Base-by-base conservation (phyloP, 2,113 vertebrate genomes). In the Perca fluviatilis region DNA sequence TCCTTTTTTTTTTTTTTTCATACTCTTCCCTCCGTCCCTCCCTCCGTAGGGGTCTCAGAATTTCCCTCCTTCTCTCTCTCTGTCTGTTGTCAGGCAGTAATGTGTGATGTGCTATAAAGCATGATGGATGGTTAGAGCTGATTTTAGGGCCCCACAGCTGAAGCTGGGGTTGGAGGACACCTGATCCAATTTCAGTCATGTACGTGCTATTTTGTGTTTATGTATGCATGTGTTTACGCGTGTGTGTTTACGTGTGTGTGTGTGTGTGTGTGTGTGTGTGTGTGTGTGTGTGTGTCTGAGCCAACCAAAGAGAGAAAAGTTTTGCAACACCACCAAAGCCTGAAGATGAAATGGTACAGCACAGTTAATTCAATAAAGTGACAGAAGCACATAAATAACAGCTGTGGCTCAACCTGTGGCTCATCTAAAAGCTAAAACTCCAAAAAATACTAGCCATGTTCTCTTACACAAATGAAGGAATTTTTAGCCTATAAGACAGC, bases 71-170 rank as follows among this genome's bases (percentile, higher is more conserved):
- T 56, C 78, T 68, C 75, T 85, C 69, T 70, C 65, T 74, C 53
- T 79, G 25, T 65, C 69, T 81, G 72, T 77, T 68, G 83, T 82
- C 74, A 62, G 33, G 33, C 83, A 50, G 27, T 80, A 84, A 87
- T 74, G 71, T 86, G 84, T 92, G 87, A 93, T 90, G 92, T 85
- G 67, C 82, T 78, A 74, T 84, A 89, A 91, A 92, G 80, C 75
- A 63, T 93, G 91, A 95, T 93, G 83, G 89, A 95, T 94, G 88
- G 78, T 86, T 64, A 25, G 88, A 82, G 81, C 68, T 11, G 82
- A 89, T 92, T 93, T 94, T 85, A 92, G 83, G 86, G 80, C 85
- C 80, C 76, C 6, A 30, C 80, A 77, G 89, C 85, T 83, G 86
- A 84, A 82, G 86, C 86, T 27, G 23, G 53, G 54, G 43, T 82